A percentile compares a stretch with the other conserved stretches of the same genome.
phyloP scores from a whole-genome alignment of 2,888 invertebrate species.

The Alviniconcha strummeri region DNA sequence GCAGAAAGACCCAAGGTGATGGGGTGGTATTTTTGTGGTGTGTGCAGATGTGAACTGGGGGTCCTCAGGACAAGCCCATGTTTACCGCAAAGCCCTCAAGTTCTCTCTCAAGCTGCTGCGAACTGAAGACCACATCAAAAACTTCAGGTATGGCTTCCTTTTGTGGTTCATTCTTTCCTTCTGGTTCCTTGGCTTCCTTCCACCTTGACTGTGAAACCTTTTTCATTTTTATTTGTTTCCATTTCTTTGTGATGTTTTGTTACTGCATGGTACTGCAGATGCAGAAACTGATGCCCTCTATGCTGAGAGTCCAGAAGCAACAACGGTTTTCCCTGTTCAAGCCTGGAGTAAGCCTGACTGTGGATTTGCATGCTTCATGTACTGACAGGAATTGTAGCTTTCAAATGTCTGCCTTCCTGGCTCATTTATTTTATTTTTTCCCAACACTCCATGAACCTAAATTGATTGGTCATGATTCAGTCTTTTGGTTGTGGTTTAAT shows the following conservation, averaged over 20 bases:
- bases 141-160: constrained; percentile 80
- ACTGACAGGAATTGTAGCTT: not conserved
- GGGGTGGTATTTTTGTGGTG: too few relatives aligned
- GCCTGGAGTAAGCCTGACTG: too few relatives aligned
- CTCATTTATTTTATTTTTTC: too few relatives aligned
- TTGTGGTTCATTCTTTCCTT: too few relatives aligned
- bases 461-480: too few relatives aligned
- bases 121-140: constrained; percentile 98
- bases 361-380: not conserved
- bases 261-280: not conserved
- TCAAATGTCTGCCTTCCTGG: not conserved
- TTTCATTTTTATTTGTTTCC: not conserved
- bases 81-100: constrained; percentile 92
- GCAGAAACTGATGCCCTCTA: not conserved
- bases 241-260: not conserved
- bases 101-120: constrained; percentile 90
- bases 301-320: too few relatives aligned
- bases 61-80: constrained; percentile 96
- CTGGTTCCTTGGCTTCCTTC: too few relatives aligned
- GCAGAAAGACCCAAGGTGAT: too few relatives aligned
- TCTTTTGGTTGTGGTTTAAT: too few relatives aligned
- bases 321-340: too few relatives aligned
- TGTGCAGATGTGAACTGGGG: constrained; percentile 93
- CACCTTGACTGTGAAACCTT: too few relatives aligned
- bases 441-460: too few relatives aligned